phyloP scores from a whole-genome alignment of 2,113 vertebrate genomes.

The Urocynchramus pylzowi region DNA sequence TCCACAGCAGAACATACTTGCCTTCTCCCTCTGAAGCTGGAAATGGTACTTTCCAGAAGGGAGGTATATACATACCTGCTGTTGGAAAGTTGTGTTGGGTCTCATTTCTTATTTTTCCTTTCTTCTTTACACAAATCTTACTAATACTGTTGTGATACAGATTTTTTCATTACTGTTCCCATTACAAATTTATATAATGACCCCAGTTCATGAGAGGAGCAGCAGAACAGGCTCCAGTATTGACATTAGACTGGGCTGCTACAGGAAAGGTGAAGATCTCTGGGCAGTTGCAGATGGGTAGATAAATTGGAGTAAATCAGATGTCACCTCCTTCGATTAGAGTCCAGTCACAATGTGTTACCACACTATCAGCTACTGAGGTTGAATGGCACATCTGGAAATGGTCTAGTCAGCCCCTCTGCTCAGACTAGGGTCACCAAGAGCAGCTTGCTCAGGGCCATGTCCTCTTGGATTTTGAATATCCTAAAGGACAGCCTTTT shows the following conservation, averaged over 20 bases:
- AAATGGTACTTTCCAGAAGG: background rate
- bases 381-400: background rate
- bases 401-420: background rate
- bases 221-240: background rate
- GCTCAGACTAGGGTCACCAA: background rate
- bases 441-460: background rate
- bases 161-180: background rate
- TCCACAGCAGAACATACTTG: background rate
- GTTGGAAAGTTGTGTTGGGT: background rate
- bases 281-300: background rate
- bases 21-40: background rate
- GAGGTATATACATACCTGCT: background rate
- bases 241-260: background rate
- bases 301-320: background rate
- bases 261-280: background rate
- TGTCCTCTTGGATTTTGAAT: background rate
- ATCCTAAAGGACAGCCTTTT: background rate
- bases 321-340: background rate
- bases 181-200: background rate
- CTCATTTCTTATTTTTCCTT: background rate
- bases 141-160: background rate
- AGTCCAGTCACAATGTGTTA: background rate
- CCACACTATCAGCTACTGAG: background rate
- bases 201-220: background rate
- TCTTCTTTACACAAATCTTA: background rate